Base-by-base conservation (phyloP, 2,888 invertebrate species). In the Hermodice carunculata region DNA sequence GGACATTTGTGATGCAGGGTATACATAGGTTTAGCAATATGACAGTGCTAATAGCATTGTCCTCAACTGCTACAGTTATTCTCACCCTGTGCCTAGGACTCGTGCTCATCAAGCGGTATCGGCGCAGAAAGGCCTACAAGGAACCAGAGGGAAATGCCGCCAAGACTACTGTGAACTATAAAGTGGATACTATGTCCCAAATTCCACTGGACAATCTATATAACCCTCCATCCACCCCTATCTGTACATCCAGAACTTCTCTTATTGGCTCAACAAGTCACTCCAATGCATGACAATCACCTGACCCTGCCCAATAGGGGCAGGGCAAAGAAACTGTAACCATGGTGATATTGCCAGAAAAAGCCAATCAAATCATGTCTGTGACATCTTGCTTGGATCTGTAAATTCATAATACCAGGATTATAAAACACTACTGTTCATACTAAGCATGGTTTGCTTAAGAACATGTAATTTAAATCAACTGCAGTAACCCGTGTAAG, bases 141-240 rank as follows among this genome's bases (percentile, higher is more conserved):
- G 82, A 82, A 8, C 81, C 84, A 0, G 72, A 70, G 43, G 62
- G 67, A 14, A 26, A 37, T 11, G 31, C 17, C n/a, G 24, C 4
- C 29, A 31, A 43, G 22, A 11, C 24, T 17, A 22, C 34, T 32
- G 32, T 22, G 58, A 51, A 69, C 26, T 79, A 82, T 43, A 82
- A 82, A 57, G 76, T 80, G 26, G 80, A 79, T 42, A 71, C 70
- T 34, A 81, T 84, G 73, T 77, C 81, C 26, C 81, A 84, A 53
- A 86, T 87, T 44, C 86, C 86, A 3, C 71, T 87, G 61, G 86
- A 87, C 61, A 85, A 85, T 64, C 69, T 86, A 3, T 84, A 85
- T 74, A 79, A 85, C 52, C 85, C 85, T 1, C 81, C 79, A 5
- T 78, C 74, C 28, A 78, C 82, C 3, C 79, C 80, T 0, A 68